Percentiles rank a stretch among this genome's conserved stretches.
Conservation (phyloP, 2,888 invertebrate species). For the Cyclophora punctaria region DNA sequence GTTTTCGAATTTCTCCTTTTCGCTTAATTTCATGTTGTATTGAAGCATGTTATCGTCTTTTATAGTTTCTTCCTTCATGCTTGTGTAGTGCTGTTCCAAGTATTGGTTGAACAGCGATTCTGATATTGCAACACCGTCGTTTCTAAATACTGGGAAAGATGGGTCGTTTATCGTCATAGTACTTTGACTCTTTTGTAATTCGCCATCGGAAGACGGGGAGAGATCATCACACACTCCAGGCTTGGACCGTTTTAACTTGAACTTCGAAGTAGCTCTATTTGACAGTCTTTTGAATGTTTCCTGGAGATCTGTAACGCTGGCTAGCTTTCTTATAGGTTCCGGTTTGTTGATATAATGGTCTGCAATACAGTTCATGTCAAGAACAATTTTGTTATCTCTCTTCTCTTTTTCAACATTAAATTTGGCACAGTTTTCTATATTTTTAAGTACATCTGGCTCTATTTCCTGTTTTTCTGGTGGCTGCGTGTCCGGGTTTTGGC, state of each 20-base stretch:
- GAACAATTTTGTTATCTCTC: constrained; percentile 48
- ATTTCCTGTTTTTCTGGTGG: constrained; percentile 62
- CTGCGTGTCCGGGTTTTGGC: constrained; percentile 77
- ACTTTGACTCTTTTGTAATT: constrained; percentile 50
- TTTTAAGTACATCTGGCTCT: constrained; percentile 57
- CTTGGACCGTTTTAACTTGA: constrained; percentile 54
- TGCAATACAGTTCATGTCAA: constrained; percentile 60
- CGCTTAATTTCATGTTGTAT: constrained; percentile 51
- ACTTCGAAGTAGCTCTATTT: constrained; percentile 74
- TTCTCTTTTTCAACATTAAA: constrained; percentile 48
- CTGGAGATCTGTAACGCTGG: constrained; percentile 79
- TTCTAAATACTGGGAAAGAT: constrained; percentile 83
- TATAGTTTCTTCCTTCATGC: constrained; percentile 58
- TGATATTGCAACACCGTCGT: constrained; percentile 82
- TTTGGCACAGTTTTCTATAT: constrained; percentile 49
- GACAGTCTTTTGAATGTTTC: constrained; percentile 75
- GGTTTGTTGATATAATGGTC: constrained; percentile 70
- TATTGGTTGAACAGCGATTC: constrained; percentile 82
- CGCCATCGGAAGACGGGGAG: constrained; percentile 38
- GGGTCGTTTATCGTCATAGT: constrained; percentile 87
- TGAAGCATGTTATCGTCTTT: constrained; percentile 64
- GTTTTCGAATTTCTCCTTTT: constrained; percentile 63
- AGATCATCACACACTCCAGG: constrained; percentile 37
- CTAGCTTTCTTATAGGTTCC: constrained; percentile 57
- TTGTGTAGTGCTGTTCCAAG: constrained; percentile 78